Base-by-base conservation (phyloP, 2,888 invertebrate genomes). In the Ferrisia virgata region DNA sequence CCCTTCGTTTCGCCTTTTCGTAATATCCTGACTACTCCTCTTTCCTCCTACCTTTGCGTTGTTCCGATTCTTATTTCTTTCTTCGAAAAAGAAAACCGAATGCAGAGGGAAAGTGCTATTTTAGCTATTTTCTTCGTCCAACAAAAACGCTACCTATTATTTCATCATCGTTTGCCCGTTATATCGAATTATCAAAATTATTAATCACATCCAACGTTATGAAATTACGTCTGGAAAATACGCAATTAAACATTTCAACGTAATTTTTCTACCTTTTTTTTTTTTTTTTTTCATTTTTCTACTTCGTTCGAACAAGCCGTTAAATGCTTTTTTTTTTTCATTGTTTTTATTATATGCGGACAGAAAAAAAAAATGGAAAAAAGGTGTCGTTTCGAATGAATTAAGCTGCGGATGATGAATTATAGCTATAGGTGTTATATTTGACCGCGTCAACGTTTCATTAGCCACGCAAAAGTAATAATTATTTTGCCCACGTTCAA, bases 161-260 rank as follows among this genome's bases (percentile, higher is more conserved):
- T 72, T 72, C 33, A 33, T 72, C 33, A 33, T 72, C 72, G 72
- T 72, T 72, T n/a, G 18, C n/a, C n/a, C 33, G 72, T 72, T 18
- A 72, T 4, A 31, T 33, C 72, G 72, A 72, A 33, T 72, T 72
- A 72, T 72, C 72, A 72, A 72, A 72, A 72, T 72, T 72, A 72
- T 72, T 72, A 72, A 72, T 72, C 72, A 72, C 31, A 33, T 72
- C 33, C 15, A 8, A 33, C 72, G 28, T 25, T 64, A 47, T 47
- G 9, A 47, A 47, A 47, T 47, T 47, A 9, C 47, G 47, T 64
- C n/a, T n/a, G n/a, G n/a, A n/a, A n/a, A n/a, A n/a, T n/a, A n/a
- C 33, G 72, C 33, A 72, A 72, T 72, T 72, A 72, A 72, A 72
- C 72, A 72, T 72, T 33, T n/a, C 15, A 69, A 69, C 31, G 69